Conservation (phyloP, 2,888 invertebrate species). For the Clistopyga incitator region DNA sequence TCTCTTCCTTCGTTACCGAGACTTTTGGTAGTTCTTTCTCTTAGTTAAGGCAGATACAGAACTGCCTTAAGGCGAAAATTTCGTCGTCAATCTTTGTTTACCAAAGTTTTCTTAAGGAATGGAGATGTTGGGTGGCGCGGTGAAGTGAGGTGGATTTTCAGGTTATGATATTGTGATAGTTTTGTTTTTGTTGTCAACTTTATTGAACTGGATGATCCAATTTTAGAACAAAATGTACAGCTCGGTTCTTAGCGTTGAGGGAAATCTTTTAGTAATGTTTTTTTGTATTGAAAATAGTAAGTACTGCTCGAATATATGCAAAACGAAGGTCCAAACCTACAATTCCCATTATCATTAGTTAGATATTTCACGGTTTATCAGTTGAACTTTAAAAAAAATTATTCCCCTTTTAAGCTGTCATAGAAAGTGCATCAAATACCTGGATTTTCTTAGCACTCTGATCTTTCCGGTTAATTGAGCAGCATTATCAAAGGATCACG, state of each 20-base stretch:
- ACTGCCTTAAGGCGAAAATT: conserved; percentile 34
- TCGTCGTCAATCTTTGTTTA: conserved; percentile 60
- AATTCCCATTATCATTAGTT: too few species aligned
- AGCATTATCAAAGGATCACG: conserved; percentile 38
- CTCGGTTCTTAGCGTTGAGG: too few species aligned
- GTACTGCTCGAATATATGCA: too few species aligned
- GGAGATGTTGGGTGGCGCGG: background rate
- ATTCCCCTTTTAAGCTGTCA: too few species aligned
- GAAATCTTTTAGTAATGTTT: too few species aligned
- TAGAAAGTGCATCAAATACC: background rate
- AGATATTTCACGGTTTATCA: too few species aligned
- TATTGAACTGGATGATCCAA: background rate
- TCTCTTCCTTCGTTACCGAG: conserved; percentile 31
- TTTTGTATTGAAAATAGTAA: too few species aligned
- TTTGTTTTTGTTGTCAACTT: background rate
- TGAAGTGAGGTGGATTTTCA: background rate
- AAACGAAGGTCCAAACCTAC: too few species aligned
- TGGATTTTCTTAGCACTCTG: background rate
- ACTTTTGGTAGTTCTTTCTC: conserved; percentile 56
- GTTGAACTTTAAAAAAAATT: background rate
- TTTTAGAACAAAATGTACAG: too few species aligned
- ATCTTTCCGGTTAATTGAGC: conserved; percentile 27
- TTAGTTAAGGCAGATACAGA: conserved; percentile 10
- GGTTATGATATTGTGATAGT: background rate
- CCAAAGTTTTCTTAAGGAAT: conserved; percentile 57